Conservation (phyloP, 1,140 invertebrate species). For the Metaphire vulgaris region DNA sequence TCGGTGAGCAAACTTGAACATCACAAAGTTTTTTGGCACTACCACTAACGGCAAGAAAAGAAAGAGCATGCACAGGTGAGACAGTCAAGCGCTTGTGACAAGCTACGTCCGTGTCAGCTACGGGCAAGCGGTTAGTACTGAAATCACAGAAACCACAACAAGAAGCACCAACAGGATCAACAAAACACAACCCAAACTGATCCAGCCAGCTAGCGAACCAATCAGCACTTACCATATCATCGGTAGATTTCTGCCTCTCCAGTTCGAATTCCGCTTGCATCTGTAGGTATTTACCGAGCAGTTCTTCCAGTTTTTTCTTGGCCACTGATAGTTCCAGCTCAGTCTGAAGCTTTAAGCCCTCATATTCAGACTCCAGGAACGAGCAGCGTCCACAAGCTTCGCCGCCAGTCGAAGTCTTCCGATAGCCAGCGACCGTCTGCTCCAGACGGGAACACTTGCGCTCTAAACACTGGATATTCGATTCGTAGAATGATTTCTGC, state of each 20-base stretch:
- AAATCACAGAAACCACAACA: background rate
- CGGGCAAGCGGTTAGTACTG: background rate
- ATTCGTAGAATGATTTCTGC: background rate
- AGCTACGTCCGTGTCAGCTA: background rate
- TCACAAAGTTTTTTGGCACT: too few relatives aligned
- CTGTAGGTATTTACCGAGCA: background rate
- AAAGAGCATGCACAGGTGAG: background rate
- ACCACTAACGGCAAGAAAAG: too few relatives aligned
- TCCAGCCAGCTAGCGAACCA: background rate
- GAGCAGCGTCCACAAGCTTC: background rate
- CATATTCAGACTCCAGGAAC: background rate
- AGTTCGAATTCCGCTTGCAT: background rate
- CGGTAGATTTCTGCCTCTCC: background rate
- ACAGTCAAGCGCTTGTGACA: background rate
- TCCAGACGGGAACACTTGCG: background rate
- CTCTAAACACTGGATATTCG: background rate
- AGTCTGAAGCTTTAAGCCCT: background rate
- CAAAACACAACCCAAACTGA: background rate
- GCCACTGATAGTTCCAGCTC: background rate
- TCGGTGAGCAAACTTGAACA: too few relatives aligned
- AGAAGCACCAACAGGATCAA: background rate
- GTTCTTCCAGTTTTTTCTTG: background rate
- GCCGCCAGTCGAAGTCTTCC: background rate
- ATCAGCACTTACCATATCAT: background rate
- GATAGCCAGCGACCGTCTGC: background rate